Evolutionary conservation across 2,797 vertebrate genomes (phyloP), one percentile per base, ranked within the genome.

Genomic region (Menidia menidia): DNA sequence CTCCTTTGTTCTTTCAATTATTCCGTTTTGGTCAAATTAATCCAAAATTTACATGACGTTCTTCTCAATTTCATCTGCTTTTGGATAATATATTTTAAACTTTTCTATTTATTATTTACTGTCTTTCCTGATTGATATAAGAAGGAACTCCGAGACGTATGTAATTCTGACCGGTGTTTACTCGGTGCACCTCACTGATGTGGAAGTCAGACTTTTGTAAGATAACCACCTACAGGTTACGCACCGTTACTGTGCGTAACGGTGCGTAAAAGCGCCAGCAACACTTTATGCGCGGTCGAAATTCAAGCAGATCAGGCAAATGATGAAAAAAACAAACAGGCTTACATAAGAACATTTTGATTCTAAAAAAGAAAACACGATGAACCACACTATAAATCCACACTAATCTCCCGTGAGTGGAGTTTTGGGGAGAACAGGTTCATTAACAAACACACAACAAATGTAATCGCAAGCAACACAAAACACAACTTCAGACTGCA

Each of bases 71-170:
- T 39, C 7, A 10, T 6, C 35, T 39, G 35, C 4, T 7, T 39
- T 39, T 39, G 8, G 35, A 6, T 7, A 7, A 39, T 4, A 39
- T 7, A 4, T 7, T 7, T 9, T 39, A 39, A 39, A 39, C 7
- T 7, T 39, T 4, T 5, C 2, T 7, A 7, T 39, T 39, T 39
- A 10, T 39, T 39, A 9, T 39, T 39, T 3, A 25, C 25, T 15
- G 33, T 25, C 25, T 44, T 70, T 68, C 50, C 68, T 51, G 68
- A 57, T 55, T 52, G 5, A 79, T 83, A 85, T 84, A 81, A 86
- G 67, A 58, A 1, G n/a, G 35, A 39, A 39, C 35, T 7, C 35
- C 7, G 10, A 7, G 6, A 39, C 35, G 10, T 10, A 7, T 39
- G 7, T 5, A 39, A 10, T 39, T 39, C 2, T 39, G 35, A 7